Conservation (phyloP, 2,113 vertebrate genomes). For the Aegithalos caudatus region DNA sequence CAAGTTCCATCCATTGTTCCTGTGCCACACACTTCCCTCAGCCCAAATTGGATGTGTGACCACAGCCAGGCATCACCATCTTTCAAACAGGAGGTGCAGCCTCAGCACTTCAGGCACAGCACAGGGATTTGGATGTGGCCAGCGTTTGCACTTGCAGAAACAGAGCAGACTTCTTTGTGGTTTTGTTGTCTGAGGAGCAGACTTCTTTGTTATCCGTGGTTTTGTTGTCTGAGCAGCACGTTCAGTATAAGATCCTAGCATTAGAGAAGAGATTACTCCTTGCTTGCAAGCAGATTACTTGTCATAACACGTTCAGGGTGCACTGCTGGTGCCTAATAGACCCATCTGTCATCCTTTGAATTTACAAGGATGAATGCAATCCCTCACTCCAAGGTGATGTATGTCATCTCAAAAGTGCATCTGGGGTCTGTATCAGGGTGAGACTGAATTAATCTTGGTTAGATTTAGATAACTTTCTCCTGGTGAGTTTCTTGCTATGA, state of each 20-base stretch:
- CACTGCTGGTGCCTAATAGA: neutral
- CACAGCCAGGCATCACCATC: neutral
- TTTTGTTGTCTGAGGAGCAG: neutral
- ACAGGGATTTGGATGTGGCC: neutral
- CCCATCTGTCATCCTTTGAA: neutral
- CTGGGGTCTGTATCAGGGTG: neutral
- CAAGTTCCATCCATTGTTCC: neutral
- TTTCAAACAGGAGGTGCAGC: neutral
- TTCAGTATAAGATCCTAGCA: neutral
- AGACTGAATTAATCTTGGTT: neutral
- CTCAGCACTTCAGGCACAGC: neutral
- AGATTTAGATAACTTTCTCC: neutral
- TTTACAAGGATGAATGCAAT: neutral
- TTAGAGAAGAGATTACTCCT: neutral
- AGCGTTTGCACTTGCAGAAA: neutral
- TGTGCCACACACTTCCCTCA: neutral
- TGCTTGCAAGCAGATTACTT: neutral
- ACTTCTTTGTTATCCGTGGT: neutral
- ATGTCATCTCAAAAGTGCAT: neutral
- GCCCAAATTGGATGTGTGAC: fast-evolving
- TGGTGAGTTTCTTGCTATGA: neutral
- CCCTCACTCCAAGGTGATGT: neutral
- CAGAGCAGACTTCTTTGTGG: neutral
- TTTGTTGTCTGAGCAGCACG: neutral
- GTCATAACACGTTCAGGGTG: neutral